phyloP scores from a whole-genome alignment of 2,113 vertebrate genomes.

The Typhlomys cinereus region DNA sequence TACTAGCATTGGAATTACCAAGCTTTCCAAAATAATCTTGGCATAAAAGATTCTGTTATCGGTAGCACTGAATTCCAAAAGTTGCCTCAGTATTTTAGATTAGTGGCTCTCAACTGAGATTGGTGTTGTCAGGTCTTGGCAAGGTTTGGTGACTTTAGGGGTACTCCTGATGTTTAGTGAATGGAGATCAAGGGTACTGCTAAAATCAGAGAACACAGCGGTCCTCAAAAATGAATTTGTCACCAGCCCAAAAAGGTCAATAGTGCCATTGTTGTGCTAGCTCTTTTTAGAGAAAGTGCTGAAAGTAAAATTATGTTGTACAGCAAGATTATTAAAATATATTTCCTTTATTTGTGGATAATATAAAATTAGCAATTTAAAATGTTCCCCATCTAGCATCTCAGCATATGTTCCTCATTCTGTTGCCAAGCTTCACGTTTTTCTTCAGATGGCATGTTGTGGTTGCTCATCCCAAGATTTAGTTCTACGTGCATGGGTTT shows the following conservation, averaged over 20 bases:
- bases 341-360: background rate
- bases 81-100: background rate
- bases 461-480: conserved; percentile 54
- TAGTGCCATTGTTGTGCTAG: conserved; percentile 60
- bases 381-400: background rate
- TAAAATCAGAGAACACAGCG: background rate
- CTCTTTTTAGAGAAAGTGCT: background rate
- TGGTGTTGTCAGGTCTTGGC: background rate
- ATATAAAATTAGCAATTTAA: background rate
- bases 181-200: background rate
- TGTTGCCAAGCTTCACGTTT: background rate
- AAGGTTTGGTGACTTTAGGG: background rate
- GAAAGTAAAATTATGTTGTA: background rate
- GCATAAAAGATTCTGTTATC: background rate
- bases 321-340: background rate
- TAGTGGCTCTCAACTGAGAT: background rate
- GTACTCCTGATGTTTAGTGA: background rate
- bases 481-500: conserved; percentile 75
- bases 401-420: background rate
- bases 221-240: background rate
- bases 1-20: background rate
- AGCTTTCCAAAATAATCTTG: background rate
- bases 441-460: conserved; percentile 78
- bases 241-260: background rate
- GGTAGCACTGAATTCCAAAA: background rate